Percentiles rank a stretch among this genome's conserved stretches.
Conservation (phyloP, 2,797 vertebrate species). For the Hylomyscus alleni region DNA sequence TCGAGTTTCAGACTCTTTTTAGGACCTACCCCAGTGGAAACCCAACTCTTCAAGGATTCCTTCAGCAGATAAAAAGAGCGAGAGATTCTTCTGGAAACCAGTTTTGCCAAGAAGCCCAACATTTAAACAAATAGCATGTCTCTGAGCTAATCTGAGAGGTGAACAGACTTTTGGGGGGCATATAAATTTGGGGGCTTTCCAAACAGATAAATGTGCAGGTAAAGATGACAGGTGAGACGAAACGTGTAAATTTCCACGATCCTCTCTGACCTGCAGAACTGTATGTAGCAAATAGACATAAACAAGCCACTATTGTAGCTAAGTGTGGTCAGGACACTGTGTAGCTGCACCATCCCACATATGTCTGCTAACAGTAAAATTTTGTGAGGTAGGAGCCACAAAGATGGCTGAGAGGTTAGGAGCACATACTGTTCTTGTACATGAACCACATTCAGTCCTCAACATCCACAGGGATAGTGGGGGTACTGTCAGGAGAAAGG, state of each 20-base stretch:
- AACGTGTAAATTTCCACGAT: not conserved
- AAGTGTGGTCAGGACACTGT: not conserved
- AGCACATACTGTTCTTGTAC: not conserved
- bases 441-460: not conserved
- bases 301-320: not conserved
- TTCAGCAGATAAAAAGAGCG: constrained; percentile 25
- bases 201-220: not conserved
- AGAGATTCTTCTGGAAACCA: constrained; percentile 19
- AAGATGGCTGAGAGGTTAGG: not conserved
- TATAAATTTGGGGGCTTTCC: constrained; percentile 31
- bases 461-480: no score
- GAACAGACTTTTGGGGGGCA: not conserved
- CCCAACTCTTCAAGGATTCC: not conserved
- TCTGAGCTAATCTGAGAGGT: constrained; percentile 26
- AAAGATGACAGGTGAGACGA: not conserved
- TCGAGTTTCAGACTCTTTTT: constrained; percentile 50
- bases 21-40: not conserved
- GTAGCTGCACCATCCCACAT: not conserved
- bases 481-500: not conserved
- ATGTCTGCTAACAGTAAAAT: constrained; percentile 35
- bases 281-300: not conserved
- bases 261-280: not conserved
- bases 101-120: not conserved
- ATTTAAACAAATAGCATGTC: constrained; percentile 13
- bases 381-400: not conserved